Percentiles rank a stretch among this genome's conserved stretches.
These are phyloP conservation scores for Danio choprae DNA, from an alignment of 2,797 vertebrate species.

Conservation along the genomic window DNA sequence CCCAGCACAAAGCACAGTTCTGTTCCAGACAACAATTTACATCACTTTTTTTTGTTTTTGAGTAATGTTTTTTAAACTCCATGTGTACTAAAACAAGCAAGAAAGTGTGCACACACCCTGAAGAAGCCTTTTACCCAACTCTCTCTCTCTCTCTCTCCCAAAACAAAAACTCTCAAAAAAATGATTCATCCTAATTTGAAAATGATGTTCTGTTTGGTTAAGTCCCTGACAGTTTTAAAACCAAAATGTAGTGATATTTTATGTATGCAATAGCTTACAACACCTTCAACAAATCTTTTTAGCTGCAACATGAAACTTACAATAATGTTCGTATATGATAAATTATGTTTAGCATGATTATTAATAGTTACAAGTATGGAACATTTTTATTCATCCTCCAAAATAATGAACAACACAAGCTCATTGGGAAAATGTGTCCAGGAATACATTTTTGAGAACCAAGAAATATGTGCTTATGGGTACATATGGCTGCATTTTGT, in stretches of 20 bases:
- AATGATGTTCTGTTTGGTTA: background rate
- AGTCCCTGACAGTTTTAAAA: background rate
- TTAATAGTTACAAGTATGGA: background rate
- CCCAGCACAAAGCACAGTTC: too few relatives aligned
- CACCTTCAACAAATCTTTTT: slow-evolving; percentile 44
- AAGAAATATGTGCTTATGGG: too few relatives aligned
- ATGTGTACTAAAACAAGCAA: too few relatives aligned
- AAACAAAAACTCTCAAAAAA: background rate
- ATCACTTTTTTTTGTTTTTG: too few relatives aligned
- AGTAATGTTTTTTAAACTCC: too few relatives aligned
- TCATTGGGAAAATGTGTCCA: too few relatives aligned
- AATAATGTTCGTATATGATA: background rate
- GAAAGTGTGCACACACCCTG: too few relatives aligned
- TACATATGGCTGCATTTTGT: too few relatives aligned
- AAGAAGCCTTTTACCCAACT: background rate
- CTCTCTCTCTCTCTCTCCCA: too few relatives aligned
- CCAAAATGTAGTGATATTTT: background rate
- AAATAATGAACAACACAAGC: too few relatives aligned
- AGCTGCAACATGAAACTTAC: slow-evolving; percentile 52
- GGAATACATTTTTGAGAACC: too few relatives aligned
- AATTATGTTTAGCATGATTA: slow-evolving; percentile 40
- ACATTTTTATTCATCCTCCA: background rate
- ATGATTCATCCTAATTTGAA: background rate
- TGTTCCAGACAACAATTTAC: too few relatives aligned
- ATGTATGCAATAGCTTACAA: background rate